Evolutionary conservation across 2,797 vertebrate species (phyloP), one percentile per base, ranked within the genome.

Genomic region (Rhinella marina): DNA sequence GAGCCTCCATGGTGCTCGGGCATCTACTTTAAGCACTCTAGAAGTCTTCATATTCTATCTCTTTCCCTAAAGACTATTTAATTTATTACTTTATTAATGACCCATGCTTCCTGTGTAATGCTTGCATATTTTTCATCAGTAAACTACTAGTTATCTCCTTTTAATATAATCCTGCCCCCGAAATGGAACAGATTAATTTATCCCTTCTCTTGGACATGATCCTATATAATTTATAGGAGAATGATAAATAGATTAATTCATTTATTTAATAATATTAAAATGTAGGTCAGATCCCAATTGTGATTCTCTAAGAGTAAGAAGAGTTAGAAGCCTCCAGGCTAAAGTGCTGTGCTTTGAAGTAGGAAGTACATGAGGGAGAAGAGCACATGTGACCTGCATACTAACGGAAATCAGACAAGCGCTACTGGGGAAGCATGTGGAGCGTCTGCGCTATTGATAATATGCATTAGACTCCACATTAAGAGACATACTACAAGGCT

Each of bases 251-350:
- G 66, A 72, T 78, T 41, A 88, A 88, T 84, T 79, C 52, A 54
- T 61, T 88, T 17, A 78, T 80, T 80, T 84, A 84, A 84, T 66
- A 50, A 84, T 84, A 88, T 79, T 59, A 59, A 80, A 80, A 88
- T 88, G 64, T 88, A 88, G 87, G 87, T 88, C 87, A 88, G 81
- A 84, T 88, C 87, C 81, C 75, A 88, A 88, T 84, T 84, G 87
- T 66, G 82, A 88, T 88, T 88, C 87, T 70, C 81, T 68, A 12
- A 56, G 81, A 72, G 61, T 76, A 82, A 61, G 80, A 87, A 78
- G 70, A 25, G 54, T 5, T 70, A 80, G 59, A 84, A 79, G 62
- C 75, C 87, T 84, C 54, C 16, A 68, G 87, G 87, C 81, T 70
- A 78, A 84, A 88, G 62, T 79, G 75, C 52, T 59, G 62, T 52